Percentiles rank a stretch among this genome's conserved stretches.
phyloP scores from a whole-genome alignment of 2,888 invertebrate species.

The Andrena praecox region DNA sequence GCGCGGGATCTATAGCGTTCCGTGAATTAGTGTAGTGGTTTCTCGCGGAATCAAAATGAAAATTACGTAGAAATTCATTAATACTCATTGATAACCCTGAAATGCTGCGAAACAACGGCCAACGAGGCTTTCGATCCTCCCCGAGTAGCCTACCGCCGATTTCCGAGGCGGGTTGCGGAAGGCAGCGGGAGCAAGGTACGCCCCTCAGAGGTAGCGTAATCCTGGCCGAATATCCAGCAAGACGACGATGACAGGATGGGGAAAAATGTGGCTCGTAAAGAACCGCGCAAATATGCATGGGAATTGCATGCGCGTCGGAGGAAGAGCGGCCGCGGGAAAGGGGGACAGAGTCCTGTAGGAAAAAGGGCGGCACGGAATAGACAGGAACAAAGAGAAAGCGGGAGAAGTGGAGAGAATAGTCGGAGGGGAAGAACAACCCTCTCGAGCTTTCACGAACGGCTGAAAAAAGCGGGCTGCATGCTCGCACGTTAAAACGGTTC shows the following conservation, averaged over 20 bases:
- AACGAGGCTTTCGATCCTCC: background rate
- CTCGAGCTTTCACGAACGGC: slow-evolving; percentile 65
- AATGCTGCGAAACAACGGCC: background rate
- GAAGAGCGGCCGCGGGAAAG: slow-evolving; percentile 25
- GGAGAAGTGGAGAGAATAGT: background rate
- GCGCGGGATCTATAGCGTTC: background rate
- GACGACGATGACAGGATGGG: slow-evolving; percentile 65
- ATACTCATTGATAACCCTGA: too few species aligned
- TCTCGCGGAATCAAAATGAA: too few species aligned
- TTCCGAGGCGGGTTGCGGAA: slow-evolving; percentile 26
- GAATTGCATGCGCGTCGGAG: slow-evolving; percentile 72
- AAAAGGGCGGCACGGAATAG: slow-evolving; percentile 31
- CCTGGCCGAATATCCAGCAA: slow-evolving; percentile 62
- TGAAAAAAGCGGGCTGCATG: slow-evolving; percentile 75
- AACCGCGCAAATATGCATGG: slow-evolving; percentile 79
- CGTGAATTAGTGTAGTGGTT: too few species aligned
- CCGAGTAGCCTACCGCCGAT: background rate
- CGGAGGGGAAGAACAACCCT: slow-evolving; percentile 37
- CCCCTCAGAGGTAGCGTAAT: slow-evolving; percentile 34
- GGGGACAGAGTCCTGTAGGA: slow-evolving; percentile 29
- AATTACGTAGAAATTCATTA: too few species aligned
- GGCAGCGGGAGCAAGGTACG: slow-evolving; percentile 16
- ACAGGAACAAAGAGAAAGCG: slow-evolving; percentile 43
- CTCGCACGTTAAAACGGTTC: slow-evolving; percentile 75
- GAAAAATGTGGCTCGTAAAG: slow-evolving; percentile 80